phyloP scores from a whole-genome alignment of 2,113 vertebrate genomes.

The Paracanthobrama guichenoti region DNA sequence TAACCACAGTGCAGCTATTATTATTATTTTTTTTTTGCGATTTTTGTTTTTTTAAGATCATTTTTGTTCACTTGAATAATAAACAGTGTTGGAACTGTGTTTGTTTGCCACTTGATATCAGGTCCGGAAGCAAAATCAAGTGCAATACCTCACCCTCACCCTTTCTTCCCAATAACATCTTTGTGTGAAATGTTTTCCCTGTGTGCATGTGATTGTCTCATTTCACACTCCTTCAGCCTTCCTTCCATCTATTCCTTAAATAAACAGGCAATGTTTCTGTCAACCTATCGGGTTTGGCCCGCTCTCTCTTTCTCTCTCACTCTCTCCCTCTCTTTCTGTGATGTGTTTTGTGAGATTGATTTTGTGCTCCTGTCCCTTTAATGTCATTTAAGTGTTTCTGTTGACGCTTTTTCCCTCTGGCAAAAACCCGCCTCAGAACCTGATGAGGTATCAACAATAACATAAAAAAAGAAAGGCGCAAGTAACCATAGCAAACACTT shows the following conservation, averaged over 20 bases:
- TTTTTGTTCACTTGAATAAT: neutral
- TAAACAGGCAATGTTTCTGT: neutral
- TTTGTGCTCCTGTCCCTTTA: constrained; percentile 42
- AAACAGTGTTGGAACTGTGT: neutral
- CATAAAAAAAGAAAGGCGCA: constrained; percentile 21
- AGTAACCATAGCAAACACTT: constrained; percentile 35
- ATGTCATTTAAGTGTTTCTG: constrained; percentile 51
- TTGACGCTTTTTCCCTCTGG: neutral
- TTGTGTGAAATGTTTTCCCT: constrained; percentile 1
- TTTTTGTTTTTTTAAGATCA: neutral
- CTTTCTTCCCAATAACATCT: neutral
- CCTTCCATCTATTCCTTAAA: neutral
- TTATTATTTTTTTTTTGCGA: neutral
- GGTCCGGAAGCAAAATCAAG: neutral
- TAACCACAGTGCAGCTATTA: no score
- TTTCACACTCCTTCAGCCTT: constrained; percentile 17
- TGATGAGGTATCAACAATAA: constrained; percentile 28
- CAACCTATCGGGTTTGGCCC: neutral
- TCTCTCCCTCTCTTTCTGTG: constrained; percentile 13
- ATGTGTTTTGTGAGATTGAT: constrained; percentile 42
- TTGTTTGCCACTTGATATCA: constrained; percentile 5
- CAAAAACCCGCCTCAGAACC: constrained; percentile 13
- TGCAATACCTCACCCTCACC: neutral
- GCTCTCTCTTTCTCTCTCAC: neutral
- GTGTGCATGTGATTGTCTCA: constrained; percentile 9